Evolutionary conservation across 2,113 vertebrate genomes (phyloP).

Genomic region (Labeo catla): DNA sequence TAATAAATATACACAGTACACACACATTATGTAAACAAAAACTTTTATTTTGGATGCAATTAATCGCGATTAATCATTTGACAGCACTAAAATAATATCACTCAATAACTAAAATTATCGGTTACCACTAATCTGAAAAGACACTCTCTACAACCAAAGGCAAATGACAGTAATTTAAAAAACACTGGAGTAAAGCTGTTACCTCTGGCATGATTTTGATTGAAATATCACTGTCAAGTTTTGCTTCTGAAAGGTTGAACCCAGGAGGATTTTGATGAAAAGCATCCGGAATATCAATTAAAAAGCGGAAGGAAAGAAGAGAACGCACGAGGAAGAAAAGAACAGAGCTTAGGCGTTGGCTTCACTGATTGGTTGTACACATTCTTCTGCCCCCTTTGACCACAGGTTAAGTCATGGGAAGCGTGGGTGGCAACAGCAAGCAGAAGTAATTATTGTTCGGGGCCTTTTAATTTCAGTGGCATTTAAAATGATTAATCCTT

Average conservation of each 20-base stretch:
- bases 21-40: too few relatives aligned
- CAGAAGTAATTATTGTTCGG: constrained; percentile 54
- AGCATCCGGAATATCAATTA: constrained; percentile 55
- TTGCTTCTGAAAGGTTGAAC: constrained; percentile 53
- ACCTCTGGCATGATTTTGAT: constrained; percentile 33
- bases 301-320: constrained; percentile 21
- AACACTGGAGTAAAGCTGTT: constrained; percentile 26
- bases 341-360: background rate
- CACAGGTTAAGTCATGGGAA: constrained; percentile 65
- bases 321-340: constrained; percentile 14
- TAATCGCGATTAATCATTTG: too few relatives aligned
- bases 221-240: constrained; percentile 61
- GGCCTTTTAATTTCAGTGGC: constrained; percentile 68
- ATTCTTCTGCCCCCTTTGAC: constrained; percentile 57
- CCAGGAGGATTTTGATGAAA: constrained; percentile 41
- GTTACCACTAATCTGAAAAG: background rate
- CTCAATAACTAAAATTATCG: background rate
- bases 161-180: background rate
- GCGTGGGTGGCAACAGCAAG: constrained; percentile 58
- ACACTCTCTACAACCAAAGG: constrained; percentile 16
- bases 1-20: too few relatives aligned
- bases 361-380: constrained; percentile 51
- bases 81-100: background rate
- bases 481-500: constrained; percentile 68
- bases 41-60: too few relatives aligned